Evolutionary conservation across 2,797 vertebrate genomes (phyloP), one percentile per base, ranked within the genome.

Genomic region (Periophthalmus magnuspinnatus): DNA sequence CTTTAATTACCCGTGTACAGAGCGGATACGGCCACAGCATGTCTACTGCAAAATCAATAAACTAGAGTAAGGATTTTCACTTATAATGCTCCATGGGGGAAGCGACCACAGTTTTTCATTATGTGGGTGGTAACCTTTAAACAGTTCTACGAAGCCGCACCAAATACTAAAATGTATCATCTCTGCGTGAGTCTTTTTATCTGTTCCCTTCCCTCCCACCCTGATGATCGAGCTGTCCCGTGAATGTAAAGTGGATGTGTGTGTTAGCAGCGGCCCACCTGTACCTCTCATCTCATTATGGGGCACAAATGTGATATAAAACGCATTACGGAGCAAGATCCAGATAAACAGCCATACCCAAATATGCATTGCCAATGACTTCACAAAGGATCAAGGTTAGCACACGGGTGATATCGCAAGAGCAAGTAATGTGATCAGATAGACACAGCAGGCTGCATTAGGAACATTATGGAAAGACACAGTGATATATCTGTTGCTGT

Each of bases 1-100:
- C n/a, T 56, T 68, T 62, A 76, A 76, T 75, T 67, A 58, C 17
- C 66, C 59, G 65, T 17, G 6, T 13, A 16, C 22, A 57, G 22
- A 28, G 24, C 24, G 5, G 21, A 14, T 14, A 57, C 24, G 5
- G 28, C 13, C 28, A 28, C 4, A 17, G 56, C 14, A 11, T 2
- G 32, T 69, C 32, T 45, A 16, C 45, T 50, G 58, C 57, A 2
- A 17, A 24, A 11, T 57, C 55, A 16, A 57, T 58, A 33, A 33
- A 13, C 13, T 32, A 9, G 10, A 57, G 28, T 58, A 14, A 17
- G 56, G 28, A 58, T 17, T 58, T 56, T 17, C 56, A 58, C 56
- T 32, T 17, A 45, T 13, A 58, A 17, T 17, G 28, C 16, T 32
- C 28, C 13, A 5, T 57, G 13, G 56, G 24, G 55, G 24, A 57